These are phyloP conservation scores for Tuberolachnus salignus DNA, from an alignment of 2,888 invertebrate genomes.

Conservation along the genomic window DNA sequence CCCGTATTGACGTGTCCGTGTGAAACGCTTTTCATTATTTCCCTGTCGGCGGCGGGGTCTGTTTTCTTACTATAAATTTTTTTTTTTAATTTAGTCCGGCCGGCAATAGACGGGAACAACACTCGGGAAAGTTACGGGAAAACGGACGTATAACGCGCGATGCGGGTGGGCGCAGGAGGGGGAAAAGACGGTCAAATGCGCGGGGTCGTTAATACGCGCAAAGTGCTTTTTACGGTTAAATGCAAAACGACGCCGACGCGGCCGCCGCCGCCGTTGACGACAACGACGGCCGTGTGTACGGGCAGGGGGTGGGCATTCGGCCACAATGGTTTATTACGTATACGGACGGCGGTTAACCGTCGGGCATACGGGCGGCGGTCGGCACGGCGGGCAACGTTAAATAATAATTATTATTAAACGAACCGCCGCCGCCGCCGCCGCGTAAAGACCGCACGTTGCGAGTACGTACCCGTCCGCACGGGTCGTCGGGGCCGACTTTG, in stretches of 20 bases:
- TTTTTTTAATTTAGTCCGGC: too few relatives aligned
- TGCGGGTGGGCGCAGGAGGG: not conserved
- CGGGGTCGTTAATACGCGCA: not conserved
- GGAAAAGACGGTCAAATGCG: not conserved
- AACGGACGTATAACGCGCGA: not conserved
- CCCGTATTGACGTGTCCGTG: too few relatives aligned
- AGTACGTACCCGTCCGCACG: not conserved
- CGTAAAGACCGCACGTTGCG: slow-evolving; percentile 27
- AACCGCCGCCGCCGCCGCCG: too few relatives aligned
- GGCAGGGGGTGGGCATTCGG: not conserved
- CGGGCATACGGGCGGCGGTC: not conserved
- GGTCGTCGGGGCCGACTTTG: too few relatives aligned
- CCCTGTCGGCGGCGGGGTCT: too few relatives aligned
- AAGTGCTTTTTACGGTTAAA: slow-evolving; percentile 44
- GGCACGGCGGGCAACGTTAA: not conserved
- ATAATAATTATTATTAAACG: slow-evolving; percentile 19
- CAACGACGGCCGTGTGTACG: not conserved
- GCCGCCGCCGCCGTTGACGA: not conserved
- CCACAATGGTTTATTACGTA: slow-evolving; percentile 11
- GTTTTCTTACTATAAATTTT: too few relatives aligned
- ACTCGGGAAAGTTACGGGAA: too few relatives aligned
- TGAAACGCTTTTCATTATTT: too few relatives aligned
- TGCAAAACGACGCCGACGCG: slow-evolving; percentile 6
- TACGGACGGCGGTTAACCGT: not conserved
- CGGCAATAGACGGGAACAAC: too few relatives aligned